These are phyloP conservation scores for Limonius californicus DNA, from an alignment of 1,140 invertebrate genomes.

Conservation along the genomic window DNA sequence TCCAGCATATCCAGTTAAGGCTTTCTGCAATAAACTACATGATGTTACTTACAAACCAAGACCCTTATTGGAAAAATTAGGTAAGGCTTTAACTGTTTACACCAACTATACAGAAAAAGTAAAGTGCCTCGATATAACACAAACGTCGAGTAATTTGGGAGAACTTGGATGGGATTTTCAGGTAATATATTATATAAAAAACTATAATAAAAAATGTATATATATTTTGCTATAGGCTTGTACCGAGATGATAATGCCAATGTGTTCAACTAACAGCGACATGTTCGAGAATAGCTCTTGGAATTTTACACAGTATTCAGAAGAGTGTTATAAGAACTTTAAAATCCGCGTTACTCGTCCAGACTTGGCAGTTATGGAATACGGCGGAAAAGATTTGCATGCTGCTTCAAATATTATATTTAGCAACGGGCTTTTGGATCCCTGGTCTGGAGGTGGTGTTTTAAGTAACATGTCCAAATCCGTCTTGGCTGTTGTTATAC, in stretches of 20 bases:
- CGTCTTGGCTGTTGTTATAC: conserved; percentile 73
- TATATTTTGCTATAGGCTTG: conserved; percentile 55
- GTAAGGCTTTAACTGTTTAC: conserved; percentile 68
- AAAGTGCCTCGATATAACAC: conserved; percentile 60
- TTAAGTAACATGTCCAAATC: conserved; percentile 63
- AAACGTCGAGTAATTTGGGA: conserved; percentile 35
- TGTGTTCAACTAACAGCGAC: conserved; percentile 77
- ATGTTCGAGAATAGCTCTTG: conserved; percentile 79
- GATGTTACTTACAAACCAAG: conserved; percentile 48
- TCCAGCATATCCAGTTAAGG: conserved; percentile 77
- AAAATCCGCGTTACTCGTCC: conserved; percentile 57
- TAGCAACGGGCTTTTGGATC: conserved; percentile 88
- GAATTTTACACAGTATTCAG: conserved; percentile 65
- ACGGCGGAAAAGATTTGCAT: conserved; percentile 72
- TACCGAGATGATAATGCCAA: conserved; percentile 95
- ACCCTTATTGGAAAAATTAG: conserved; percentile 58
- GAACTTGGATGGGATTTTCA: conserved; percentile 75
- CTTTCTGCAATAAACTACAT: conserved; percentile 51
- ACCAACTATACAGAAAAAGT: conserved; percentile 75
- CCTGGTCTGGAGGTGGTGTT: conserved; percentile 92
- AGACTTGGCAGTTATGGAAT: conserved; percentile 67
- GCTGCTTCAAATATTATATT: conserved; percentile 81
- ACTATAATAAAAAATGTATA: too few relatives aligned
- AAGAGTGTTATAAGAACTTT: conserved; percentile 68
- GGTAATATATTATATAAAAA: conserved; percentile 21